phyloP scores from a whole-genome alignment of 2,113 vertebrate genomes.

The Agapornis roseicollis region DNA sequence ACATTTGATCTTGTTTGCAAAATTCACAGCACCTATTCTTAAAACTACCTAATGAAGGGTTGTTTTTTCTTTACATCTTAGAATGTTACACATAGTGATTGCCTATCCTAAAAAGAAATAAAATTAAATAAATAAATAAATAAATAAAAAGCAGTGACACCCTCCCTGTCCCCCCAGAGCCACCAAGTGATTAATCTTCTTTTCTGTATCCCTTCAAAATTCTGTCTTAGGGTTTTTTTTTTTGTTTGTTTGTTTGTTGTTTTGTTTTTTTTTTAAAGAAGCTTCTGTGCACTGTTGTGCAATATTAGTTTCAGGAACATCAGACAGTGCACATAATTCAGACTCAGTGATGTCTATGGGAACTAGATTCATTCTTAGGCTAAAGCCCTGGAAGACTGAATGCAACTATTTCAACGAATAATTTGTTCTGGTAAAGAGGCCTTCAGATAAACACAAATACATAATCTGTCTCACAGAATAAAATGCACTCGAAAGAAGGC shows the following conservation, averaged over 20 bases:
- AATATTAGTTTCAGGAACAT: not conserved
- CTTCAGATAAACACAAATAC: slow-evolving; percentile 1
- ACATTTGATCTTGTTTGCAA: not conserved
- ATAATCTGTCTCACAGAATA: not conserved
- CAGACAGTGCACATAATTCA: not conserved
- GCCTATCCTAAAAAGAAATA: not conserved
- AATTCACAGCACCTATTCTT: not conserved
- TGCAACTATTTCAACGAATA: not conserved
- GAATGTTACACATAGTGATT: accelerated
- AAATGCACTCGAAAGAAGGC: not conserved
- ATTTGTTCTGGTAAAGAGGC: not conserved
- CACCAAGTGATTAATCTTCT: not conserved
- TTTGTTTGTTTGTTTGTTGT: too few species aligned
- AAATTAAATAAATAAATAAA: not conserved
- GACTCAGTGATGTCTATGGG: not conserved
- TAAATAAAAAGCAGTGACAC: not conserved
- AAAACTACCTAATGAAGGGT: not conserved
- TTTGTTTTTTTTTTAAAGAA: not conserved
- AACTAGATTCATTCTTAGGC: not conserved
- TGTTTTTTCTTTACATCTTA: not conserved
- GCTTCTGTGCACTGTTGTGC: not conserved
- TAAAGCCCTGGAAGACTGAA: slow-evolving; percentile 7
- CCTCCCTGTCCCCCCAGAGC: accelerated
- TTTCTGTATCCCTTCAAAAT: not conserved
- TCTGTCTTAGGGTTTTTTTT: not conserved